Evolutionary conservation across 2,888 invertebrate species (phyloP).

Genomic region (Ornithoptera alexandrae): DNA sequence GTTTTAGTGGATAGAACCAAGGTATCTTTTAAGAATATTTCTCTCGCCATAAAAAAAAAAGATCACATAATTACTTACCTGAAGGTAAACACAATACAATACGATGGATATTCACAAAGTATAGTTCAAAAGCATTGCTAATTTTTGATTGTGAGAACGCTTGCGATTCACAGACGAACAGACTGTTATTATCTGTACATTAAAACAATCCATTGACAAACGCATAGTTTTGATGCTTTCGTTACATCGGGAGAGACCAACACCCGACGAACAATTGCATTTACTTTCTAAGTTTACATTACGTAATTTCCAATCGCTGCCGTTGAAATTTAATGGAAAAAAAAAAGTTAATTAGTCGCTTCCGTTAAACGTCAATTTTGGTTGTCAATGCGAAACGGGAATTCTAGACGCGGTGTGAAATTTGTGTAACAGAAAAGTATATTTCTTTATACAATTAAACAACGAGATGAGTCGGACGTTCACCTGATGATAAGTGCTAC

Average conservation of each 20-base stretch:
- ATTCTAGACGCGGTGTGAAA: background rate
- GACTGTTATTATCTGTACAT: slow-evolving; percentile 40
- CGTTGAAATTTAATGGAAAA: slow-evolving; percentile 15
- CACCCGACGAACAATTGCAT: slow-evolving; percentile 20
- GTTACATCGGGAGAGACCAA: slow-evolving; percentile 44
- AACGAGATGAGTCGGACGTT: no score
- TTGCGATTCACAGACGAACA: slow-evolving; percentile 32
- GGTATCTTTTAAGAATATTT: no score
- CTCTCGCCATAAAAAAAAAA: background rate
- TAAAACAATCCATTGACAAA: slow-evolving; percentile 44
- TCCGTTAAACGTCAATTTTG: background rate
- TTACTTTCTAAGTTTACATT: slow-evolving; percentile 27
- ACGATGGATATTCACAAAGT: slow-evolving; percentile 47
- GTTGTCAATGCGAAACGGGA: slow-evolving; percentile 1
- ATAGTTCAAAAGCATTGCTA: slow-evolving; percentile 47
- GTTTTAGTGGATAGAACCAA: no score
- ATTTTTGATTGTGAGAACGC: slow-evolving; percentile 46
- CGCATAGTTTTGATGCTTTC: slow-evolving; percentile 52
- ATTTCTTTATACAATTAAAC: no score
- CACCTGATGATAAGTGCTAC: no score
- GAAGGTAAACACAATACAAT: background rate
- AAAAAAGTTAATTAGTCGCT: slow-evolving; percentile 5
- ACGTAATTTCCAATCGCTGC: slow-evolving; percentile 1
- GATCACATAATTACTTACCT: background rate
- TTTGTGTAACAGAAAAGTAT: background rate